Conservation (phyloP, 2,797 vertebrate genomes). For the Leuciscus waleckii region DNA sequence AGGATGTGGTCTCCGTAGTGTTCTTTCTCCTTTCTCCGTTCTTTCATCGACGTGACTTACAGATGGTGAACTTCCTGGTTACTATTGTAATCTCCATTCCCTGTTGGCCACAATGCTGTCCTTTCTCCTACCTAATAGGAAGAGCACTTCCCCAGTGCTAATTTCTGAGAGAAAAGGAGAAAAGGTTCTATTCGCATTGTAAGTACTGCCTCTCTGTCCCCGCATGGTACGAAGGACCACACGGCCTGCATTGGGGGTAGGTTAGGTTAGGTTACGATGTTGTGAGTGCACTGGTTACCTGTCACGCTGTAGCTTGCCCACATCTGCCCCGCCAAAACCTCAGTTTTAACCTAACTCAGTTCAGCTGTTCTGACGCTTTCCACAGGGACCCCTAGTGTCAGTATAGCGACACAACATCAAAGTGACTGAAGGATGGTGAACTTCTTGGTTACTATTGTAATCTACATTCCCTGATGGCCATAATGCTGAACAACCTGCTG, state of each 20-base stretch:
- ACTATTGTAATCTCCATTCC: not conserved
- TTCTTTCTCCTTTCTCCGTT: not conserved
- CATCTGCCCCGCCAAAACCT: too few species aligned
- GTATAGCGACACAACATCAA: too few species aligned
- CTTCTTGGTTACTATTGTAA: not conserved
- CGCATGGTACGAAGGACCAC: too few species aligned
- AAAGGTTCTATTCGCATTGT: not conserved
- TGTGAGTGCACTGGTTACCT: not conserved
- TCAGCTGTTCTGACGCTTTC: too few species aligned
- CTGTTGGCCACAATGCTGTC: too few species aligned
- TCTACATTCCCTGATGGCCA: too few species aligned
- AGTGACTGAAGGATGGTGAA: not conserved
- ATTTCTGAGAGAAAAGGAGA: too few species aligned
- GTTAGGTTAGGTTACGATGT: not conserved
- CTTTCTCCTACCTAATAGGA: not conserved
- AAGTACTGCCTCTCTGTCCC: not conserved
- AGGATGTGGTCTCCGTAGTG: not conserved
- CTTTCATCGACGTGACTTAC: not conserved
- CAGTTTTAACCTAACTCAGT: too few species aligned
- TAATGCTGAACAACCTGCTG: too few species aligned
- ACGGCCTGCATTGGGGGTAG: too few species aligned
- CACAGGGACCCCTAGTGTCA: too few species aligned
- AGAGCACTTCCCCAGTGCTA: not conserved
- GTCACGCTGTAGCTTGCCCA: too few species aligned
- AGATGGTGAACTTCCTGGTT: not conserved